Evolutionary conservation across 2,888 invertebrate species (phyloP), one percentile per base, ranked within the genome.

Genomic region (Deilephila porcellus): DNA sequence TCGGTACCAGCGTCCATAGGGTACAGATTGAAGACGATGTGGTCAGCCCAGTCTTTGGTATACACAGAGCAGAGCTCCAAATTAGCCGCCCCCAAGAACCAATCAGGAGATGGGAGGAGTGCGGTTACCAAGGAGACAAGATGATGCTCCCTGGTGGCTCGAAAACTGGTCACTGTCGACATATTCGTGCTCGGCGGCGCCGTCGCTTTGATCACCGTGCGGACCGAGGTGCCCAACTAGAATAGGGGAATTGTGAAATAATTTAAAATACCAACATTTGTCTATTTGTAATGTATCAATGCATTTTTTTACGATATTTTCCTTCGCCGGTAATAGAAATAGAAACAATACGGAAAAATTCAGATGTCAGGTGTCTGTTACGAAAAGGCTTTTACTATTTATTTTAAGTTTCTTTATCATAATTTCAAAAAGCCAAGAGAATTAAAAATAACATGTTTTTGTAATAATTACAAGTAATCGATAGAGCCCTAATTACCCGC

Each of bases 1-100:
- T 99, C 99, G 0, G 99, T 99, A 0, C 99, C 99, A 64, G 99
- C 99, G 91, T 99, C 99, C 93, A 98, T 97, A 0, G 99, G 99
- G 86, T 97, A 98, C 19, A 99, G 94, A 91, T 99, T 98, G 59
- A 99, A 95, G 5, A 96, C 96, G 74, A 97, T 93, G 74, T 96
- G 96, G 70, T 97, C 96, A 5, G 97, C 95, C 99, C 99, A 99
- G 6, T 80, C 79, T 0, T 85, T 83, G 0, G 98, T 98, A 85
- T 97, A 97, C 8, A 94, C 90, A 29, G 97, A 95, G 83, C 99
- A 99, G 2, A 99, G 94, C 87, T 99, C 98, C 73, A 99, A 91
- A 0, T 97, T 97, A 60, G 97, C 97, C 0, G 99, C 96, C 1
- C 99, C 99, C 2, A 99, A 97, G 77, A 99, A 97, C 99, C 99